A percentile compares a stretch with the other conserved stretches of the same genome.
phyloP scores from a whole-genome alignment of 2,113 vertebrate species.

The Rhinichthys klamathensis region DNA sequence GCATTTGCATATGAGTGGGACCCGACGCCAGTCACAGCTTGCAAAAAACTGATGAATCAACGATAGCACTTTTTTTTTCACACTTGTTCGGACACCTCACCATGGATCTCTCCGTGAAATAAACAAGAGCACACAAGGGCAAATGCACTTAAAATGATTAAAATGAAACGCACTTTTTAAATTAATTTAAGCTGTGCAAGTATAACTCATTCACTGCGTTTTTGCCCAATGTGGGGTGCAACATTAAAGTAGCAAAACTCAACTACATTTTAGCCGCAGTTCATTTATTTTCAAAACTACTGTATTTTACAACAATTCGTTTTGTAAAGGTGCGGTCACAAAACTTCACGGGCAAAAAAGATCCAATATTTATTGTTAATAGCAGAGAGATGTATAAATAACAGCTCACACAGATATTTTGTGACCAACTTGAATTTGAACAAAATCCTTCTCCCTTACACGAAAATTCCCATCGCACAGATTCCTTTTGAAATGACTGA shows the following conservation, averaged over 20 bases:
- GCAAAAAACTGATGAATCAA: slow-evolving; percentile 66
- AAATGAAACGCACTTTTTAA: slow-evolving; percentile 49
- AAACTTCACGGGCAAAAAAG: too few species aligned
- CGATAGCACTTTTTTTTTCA: slow-evolving; percentile 54
- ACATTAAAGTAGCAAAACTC: not conserved
- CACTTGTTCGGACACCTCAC: slow-evolving; percentile 31
- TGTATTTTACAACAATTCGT: not conserved
- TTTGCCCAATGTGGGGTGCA: not conserved
- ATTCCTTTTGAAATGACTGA: too few species aligned
- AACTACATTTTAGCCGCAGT: not conserved
- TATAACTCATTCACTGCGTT: too few species aligned
- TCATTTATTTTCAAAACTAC: not conserved
- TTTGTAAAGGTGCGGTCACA: not conserved
- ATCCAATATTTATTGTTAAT: too few species aligned
- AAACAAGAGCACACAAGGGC: slow-evolving; percentile 48
- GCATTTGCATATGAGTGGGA: slow-evolving; percentile 45
- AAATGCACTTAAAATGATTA: slow-evolving; percentile 52
- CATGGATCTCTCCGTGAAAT: slow-evolving; percentile 44
- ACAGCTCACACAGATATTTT: too few species aligned
- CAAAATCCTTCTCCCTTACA: too few species aligned
- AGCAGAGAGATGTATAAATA: too few species aligned
- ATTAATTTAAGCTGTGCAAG: slow-evolving; percentile 47
- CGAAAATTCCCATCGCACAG: fast-evolving
- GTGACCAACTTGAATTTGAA: too few species aligned
- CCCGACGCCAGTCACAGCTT: slow-evolving; percentile 59